Conservation (phyloP, 2,797 vertebrate species). For the Silurus aristotelis region DNA sequence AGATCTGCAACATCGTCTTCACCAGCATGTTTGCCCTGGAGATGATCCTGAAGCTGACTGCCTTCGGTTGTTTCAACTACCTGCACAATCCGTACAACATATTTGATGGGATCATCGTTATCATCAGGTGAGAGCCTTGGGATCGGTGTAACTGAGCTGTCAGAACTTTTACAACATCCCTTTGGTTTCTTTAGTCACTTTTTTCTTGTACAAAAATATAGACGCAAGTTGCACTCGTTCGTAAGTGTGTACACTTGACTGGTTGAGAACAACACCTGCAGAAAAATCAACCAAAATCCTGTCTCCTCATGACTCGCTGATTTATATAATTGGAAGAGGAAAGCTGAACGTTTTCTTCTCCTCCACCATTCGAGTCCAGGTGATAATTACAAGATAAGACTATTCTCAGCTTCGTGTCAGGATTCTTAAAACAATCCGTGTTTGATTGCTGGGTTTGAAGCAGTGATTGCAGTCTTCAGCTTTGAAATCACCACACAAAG, state of each 20-base stretch:
- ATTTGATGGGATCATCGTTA: conserved; percentile 94
- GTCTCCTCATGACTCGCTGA: conserved; percentile 2
- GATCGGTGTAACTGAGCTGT: neutral
- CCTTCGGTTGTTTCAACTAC: conserved; percentile 91
- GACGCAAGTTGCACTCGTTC: neutral
- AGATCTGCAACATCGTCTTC: conserved; percentile 97
- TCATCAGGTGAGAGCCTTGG: conserved; percentile 83
- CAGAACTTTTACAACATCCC: neutral
- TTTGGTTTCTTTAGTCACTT: neutral
- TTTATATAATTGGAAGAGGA: neutral
- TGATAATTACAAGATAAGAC: conserved; percentile 6
- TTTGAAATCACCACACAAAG: neutral
- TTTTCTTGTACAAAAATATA: neutral
- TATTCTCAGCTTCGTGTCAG: conserved; percentile 10
- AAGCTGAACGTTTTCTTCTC: neutral
- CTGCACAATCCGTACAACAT: conserved; percentile 95
- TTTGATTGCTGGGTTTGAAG: conserved; percentile 18
- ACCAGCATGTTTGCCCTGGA: conserved; percentile 98
- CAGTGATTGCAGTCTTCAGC: conserved; percentile 3
- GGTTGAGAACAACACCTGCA: neutral
- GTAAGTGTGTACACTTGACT: too few relatives aligned
- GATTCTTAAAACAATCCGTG: neutral
- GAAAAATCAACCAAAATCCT: neutral
- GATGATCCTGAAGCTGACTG: conserved; percentile 94
- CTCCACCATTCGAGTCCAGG: neutral